phyloP scores from a whole-genome alignment of 2,797 vertebrate species.

The Macropus fuliginosus region DNA sequence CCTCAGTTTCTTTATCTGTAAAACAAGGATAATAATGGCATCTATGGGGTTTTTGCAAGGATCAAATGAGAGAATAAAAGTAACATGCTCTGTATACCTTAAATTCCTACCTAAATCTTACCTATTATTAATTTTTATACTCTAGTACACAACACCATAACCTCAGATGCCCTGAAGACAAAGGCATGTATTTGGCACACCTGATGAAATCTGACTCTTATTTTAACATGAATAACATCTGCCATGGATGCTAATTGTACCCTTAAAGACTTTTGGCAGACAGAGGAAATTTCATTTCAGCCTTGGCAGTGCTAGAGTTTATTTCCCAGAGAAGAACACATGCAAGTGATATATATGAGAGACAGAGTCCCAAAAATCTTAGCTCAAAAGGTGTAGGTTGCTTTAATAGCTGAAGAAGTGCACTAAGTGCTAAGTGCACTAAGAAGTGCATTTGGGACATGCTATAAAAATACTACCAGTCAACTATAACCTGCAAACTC shows the following conservation, averaged over 20 bases:
- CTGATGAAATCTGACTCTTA: not conserved
- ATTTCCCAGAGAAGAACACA: not conserved
- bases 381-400: not conserved
- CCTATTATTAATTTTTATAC: not conserved
- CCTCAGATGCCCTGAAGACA: not conserved
- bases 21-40: not conserved
- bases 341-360: not conserved
- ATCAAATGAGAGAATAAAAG: not conserved
- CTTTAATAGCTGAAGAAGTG: not conserved
- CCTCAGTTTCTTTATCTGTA: not conserved
- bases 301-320: not conserved
- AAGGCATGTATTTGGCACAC: not conserved
- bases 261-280: not conserved
- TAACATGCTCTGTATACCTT: not conserved
- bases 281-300: not conserved
- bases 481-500: no score
- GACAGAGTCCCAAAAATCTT: not conserved
- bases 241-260: not conserved
- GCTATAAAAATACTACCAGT: no score
- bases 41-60: not conserved
- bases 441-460: no score
- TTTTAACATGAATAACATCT: not conserved
- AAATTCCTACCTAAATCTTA: not conserved
- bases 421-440: no score
- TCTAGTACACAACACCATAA: not conserved